Base-by-base conservation (phyloP, 2,888 invertebrate genomes). In the Cetonia aurata region DNA sequence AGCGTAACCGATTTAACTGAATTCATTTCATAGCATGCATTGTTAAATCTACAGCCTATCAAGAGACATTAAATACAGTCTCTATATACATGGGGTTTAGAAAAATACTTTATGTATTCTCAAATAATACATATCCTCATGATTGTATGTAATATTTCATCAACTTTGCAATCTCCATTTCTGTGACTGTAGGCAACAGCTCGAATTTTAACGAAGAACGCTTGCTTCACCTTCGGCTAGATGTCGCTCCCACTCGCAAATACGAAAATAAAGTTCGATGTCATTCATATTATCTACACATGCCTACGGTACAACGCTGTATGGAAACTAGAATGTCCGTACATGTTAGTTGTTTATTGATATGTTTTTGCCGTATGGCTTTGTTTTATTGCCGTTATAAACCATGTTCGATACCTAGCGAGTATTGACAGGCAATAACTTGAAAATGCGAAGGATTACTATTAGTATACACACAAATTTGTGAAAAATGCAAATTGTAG, bases 261-360 rank as follows among this genome's bases (percentile, higher is more conserved):
- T 59, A 25, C 4, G 6, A 59, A 59, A 59, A 59, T 59, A 44
- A 59, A 25, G 25, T 59, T 3, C 19, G 12, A 12, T 15, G 25
- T 59, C 59, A 13, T 59, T 59, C 31, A 53, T 53, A 53, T n/a
- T 12, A 31, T 53, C 9, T 53, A 25, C 25, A 50, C 50, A 50
- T 50, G 50, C 50, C 9, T 50, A 44, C 25, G 12, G 25, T 25
- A 44, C 59, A 59, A 44, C 19, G 59, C n/a, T 15, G 59, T 59
- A 59, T 59, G 59, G 44, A 59, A 59, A 59, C 25, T 59, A 41
- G 59, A 59, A 59, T 59, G 44, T 19, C 15, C 25, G 44, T 44
- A 59, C 25, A 19, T 15, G 17, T 10, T 17, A 25, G 44, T 59
- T 59, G 25, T 59, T 44, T 59, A 44, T 59, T 25, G 59, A 44